Evolutionary conservation across 2,797 vertebrate species (phyloP), one percentile per base, ranked within the genome.

Genomic region (Diceros bicornis): DNA sequence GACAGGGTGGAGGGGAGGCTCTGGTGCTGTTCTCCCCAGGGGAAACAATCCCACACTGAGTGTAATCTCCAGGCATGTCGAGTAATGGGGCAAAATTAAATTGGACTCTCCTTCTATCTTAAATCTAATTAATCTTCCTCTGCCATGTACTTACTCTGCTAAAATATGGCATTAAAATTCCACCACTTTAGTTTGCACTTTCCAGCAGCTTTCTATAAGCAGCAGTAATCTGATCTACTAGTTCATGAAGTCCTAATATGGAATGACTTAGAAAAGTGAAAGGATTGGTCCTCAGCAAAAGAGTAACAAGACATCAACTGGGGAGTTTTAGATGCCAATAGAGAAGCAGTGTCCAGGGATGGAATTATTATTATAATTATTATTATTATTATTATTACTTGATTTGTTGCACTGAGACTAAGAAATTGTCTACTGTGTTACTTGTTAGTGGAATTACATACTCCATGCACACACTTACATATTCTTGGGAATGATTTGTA

Each of bases 111-210:
- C 81, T 97, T 92, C 94, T 97, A 72, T 94, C 96, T 97, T 79
- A 95, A 98, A 97, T 96, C 96, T 96, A 97, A 97, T 98, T 96
- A 94, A 97, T 98, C 96, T 92, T 96, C 77, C 21, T 96, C 72
- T 94, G 72, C 88, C 61, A 64, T 89, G 74, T 34, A 62, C 85
- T 97, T 44, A 79, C 62, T 94, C 77, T 75, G 75, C 91, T 97
- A 90, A 97, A 97, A 97, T 96, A 94, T 61, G 59, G 82, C 82
- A 94, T 91, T 92, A 95, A 97, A 97, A 97, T 98, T 91, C 94
- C 77, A 94, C 32, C 52, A 90, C 68, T 97, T 84, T 79, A 82
- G 69, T 88, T 86, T 83, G 96, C 72, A 75, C 86, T 97, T 97
- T 96, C 89, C 66, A 97, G 77, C 68, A 91, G 79, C 55, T 86